Base-by-base conservation (phyloP, 2,888 invertebrate genomes). In the Lithophane leautieri region DNA sequence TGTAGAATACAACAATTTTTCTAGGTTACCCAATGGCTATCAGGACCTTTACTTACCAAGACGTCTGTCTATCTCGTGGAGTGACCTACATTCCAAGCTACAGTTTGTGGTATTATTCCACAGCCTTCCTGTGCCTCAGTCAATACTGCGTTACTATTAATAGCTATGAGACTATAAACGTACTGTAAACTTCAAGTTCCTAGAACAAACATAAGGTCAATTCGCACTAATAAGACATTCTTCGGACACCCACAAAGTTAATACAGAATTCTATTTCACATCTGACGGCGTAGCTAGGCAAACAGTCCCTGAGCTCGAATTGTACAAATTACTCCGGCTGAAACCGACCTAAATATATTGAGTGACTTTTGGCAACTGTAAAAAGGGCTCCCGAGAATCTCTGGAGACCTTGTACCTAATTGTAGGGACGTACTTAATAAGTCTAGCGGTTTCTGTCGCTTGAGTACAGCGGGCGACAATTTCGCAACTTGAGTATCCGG, bases 281-380 rank as follows among this genome's bases (percentile, higher is more conserved):
- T 84, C 74, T 81, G 76, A 79, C 79, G 73, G 65, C 76, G 73
- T 78, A 85, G 78, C 83, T 84, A 84, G 82, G 83, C 85, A 89
- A 90, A 88, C 80, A 83, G 88, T 89, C 89, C 89, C 89, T 75
- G 9, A 79, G 88, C 88, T 88, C 85, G 76, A 88, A 91, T 91
- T 90, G 89, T 83, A 81, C 87, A 87, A 91, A 91, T 90, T 89
- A 86, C 89, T 87, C 85, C 73, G 72, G 79, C 81, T 81, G 83
- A 88, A 88, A 84, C 85, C 66, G 76, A 66, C 82, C 83, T 86
- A 85, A 91, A 89, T 86, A 86, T 88, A 91, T 89, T 88, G 86
- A 88, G 88, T 81, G 85, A 85, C 86, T 86, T 88, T 80, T 80
- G 76, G 80, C 85, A 78, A 84, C 84, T 82, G 85, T 88, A 89